Evolutionary conservation across 2,888 invertebrate genomes (phyloP).

Genomic region (Callinectes sapidus): DNA sequence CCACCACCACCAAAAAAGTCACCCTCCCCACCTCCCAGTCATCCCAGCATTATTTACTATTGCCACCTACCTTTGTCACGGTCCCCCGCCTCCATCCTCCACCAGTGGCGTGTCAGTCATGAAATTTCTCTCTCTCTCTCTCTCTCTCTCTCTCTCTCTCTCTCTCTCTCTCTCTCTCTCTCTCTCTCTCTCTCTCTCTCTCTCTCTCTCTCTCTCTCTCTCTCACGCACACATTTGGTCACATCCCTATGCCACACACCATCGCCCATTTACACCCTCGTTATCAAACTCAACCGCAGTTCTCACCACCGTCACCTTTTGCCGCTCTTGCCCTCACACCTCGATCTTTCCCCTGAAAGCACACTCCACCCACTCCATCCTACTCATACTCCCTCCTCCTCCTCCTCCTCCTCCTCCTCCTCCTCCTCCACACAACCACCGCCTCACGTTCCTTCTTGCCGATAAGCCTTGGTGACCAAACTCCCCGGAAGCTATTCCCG

Average conservation of each 20-base stretch:
- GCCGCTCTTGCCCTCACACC: constrained; percentile 4
- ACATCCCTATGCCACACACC: constrained; percentile 32
- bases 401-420: neutral
- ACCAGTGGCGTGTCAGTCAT: constrained; percentile 10
- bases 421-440: neutral
- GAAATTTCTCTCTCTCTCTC: constrained; percentile 2
- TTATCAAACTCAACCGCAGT: constrained; percentile 32
- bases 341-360: neutral
- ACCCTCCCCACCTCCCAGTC: neutral
- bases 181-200: constrained; percentile 37
- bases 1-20: neutral
- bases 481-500: constrained; percentile 18
- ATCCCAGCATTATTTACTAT: constrained; percentile 18
- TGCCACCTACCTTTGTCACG: constrained; percentile 30
- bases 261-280: constrained; percentile 22
- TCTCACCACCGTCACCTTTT: constrained; percentile 32
- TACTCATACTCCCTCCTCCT: constrained; percentile 1
- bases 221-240: neutral
- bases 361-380: constrained; percentile 4
- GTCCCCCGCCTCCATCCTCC: neutral
- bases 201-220: no score
- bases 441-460: constrained; percentile 16
- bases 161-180: constrained; percentile 14
- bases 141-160: constrained; percentile 10
- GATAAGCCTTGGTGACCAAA: constrained; percentile 13